Evolutionary conservation across 1,140 invertebrate genomes (phyloP), one percentile per base, ranked within the genome.

Genomic region (Trialeurodes vaporariorum): DNA sequence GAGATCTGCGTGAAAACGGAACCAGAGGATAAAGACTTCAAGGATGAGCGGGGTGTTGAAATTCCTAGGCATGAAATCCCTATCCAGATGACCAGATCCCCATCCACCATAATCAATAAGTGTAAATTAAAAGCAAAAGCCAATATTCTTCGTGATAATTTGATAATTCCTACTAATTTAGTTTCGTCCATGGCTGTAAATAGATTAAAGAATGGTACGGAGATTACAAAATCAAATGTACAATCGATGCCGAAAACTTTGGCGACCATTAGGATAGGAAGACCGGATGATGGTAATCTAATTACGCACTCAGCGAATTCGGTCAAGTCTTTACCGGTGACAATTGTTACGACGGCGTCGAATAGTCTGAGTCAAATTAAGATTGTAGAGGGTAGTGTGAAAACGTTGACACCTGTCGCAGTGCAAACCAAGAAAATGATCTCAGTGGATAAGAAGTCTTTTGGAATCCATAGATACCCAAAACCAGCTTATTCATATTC

Each of bases 401-500:
- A 58, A 34, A 11, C 58, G n/a, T 25, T 58, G 49, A 59, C 25
- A 24, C 13, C 65, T 2, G 58, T 27, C 9, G 24, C 65, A 26
- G 27, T 34, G 1, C 21, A 60, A 26, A 25, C 40, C 1, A 62
- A 62, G 27, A 63, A 62, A 40, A 40, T 27, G n/a, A 62, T 61
- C 61, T 40, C 59, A 62, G 59, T 59, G 5, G 61, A 27, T 60
- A 78, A 77, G 59, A 76, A 77, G 2, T 79, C 73, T 65, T 73
- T 75, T 59, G 64, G 73, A 63, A 67, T 74, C 73, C 2, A 87
- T 71, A 83, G 85, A 1, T 98, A 92, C 76, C 94, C 94, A 0
- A 98, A 98, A 80, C 96, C 96, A 0, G 92, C 93, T 0, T 98
- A 97, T 79, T 98, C 94, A 1, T 98, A 98, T 75, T 96, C 93